Evolutionary conservation across 2,797 vertebrate genomes (phyloP), one percentile per base, ranked within the genome.

Genomic region (Thripadectes ignobilis): DNA sequence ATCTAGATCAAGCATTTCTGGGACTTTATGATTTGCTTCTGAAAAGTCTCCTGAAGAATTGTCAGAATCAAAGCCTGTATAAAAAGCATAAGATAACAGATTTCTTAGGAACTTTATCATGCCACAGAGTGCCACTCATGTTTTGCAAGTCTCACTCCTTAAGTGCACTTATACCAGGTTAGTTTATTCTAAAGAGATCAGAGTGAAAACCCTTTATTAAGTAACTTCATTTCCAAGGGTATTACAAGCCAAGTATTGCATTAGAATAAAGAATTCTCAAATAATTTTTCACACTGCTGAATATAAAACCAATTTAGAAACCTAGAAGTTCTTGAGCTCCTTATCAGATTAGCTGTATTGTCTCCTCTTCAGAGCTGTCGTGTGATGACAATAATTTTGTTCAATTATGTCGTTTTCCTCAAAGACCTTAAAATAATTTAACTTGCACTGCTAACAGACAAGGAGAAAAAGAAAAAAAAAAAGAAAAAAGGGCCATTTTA

Each of bases 61-160:
- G 61, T 99, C 99, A 2, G 99, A 99, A 95, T 99, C 99, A 96
- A 99, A 98, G 99, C 99, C 99, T 99, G 97, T 32, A 43, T 34
- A 38, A 96, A 96, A 96, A 75, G 46, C 85, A 54, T 9, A 85
- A 45, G 9, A 48, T 12, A 38, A 66, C 4, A 18, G 73, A 21
- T 69, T 51, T 34, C 12, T 30, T 18, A 36, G 66, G 52, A 74
- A 43, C 5, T 30, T 74, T 38, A n/a, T 52, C 54, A 59, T 9
- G n/a, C 29, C 85, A 81, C 63, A 26, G 34, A 79, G 41, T 17
- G 22, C 63, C 48, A 58, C 49, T 46, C 86, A 74, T 45, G 46
- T 43, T 66, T 58, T 52, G 9, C 38, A 89, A 55, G 13, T 59
- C 38, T 45, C 48, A 72, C 26, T 62, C 17, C n/a, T 3, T 4